phyloP scores from a whole-genome alignment of 2,888 invertebrate species.

The Eristalis intricaria region DNA sequence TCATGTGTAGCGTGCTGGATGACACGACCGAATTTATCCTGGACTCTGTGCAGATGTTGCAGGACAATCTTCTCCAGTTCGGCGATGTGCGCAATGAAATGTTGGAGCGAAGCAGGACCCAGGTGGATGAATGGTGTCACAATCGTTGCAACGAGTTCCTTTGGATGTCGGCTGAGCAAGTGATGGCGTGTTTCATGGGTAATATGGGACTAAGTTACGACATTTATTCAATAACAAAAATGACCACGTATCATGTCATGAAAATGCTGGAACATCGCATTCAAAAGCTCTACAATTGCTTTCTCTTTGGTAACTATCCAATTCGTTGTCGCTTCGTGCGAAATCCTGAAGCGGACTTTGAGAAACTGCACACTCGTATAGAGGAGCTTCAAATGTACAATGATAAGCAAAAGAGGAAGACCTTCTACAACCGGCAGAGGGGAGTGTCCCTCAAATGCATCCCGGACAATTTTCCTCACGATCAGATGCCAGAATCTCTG shows the following conservation, averaged over 20 bases:
- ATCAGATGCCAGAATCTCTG: slow-evolving; percentile 74
- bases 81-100: slow-evolving; percentile 75
- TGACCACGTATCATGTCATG: slow-evolving; percentile 76
- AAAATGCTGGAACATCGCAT: slow-evolving; percentile 78
- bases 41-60: slow-evolving; percentile 74
- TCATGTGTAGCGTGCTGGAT: slow-evolving; percentile 77
- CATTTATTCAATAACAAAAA: slow-evolving; percentile 77
- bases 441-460: slow-evolving; percentile 74
- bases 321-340: slow-evolving; percentile 77
- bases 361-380: slow-evolving; percentile 75
- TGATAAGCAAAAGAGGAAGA: slow-evolving; percentile 76
- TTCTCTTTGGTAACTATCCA: slow-evolving; percentile 75
- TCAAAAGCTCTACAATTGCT: slow-evolving; percentile 78
- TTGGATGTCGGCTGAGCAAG: slow-evolving; percentile 75
- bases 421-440: slow-evolving; percentile 42
- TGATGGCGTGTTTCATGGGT: slow-evolving; percentile 76
- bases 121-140: slow-evolving; percentile 74
- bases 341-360: slow-evolving; percentile 77
- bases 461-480: slow-evolving; percentile 75
- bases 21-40: slow-evolving; percentile 76
- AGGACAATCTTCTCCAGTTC: slow-evolving; percentile 74
- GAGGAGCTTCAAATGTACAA: slow-evolving; percentile 78
- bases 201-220: slow-evolving; percentile 76
- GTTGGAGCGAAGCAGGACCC: slow-evolving; percentile 72
- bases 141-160: slow-evolving; percentile 76